Evolutionary conservation across 2,113 vertebrate genomes (phyloP), one percentile per base, ranked within the genome.

Genomic region (Pandion haliaetus): DNA sequence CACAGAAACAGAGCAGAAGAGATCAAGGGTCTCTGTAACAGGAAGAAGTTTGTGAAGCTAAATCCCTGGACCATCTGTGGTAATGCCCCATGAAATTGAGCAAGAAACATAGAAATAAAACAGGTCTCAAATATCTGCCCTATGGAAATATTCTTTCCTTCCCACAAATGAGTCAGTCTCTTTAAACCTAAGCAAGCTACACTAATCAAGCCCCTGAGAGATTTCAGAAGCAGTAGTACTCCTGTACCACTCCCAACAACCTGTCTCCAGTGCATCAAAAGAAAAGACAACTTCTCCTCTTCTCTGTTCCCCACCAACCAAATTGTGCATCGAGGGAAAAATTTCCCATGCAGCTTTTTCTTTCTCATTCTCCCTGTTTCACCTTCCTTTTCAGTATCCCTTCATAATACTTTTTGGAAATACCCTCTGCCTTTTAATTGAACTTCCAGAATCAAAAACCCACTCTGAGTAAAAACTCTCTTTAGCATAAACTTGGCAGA

Each of bases 201-300:
- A 18, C 9, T 79, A 50, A 93, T 85, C 63, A 86, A 79, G 44
- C 6, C 38, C 20, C 57, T 67, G 40, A 79, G 78, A 94, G 89
- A 96, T 84, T 94, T 94, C 89, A 84, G 86, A 78, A 91, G 61
- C 59, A 74, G 76, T 81, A 92, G 63, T 74, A 21, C 14, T 81
- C 36, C 66, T 81, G 28, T 29, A 40, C 12, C 28, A 44, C 29
- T 89, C 69, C 44, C 38, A 86, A 29, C 5, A 74, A 78, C n/a
- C 57, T 71, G 58, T 66, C 54, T 95, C 36, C 55, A 76, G 13
- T 28, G 18, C 15, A 55, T 74, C 38, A 84, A 86, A 86, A 72
- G 31, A 58, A 65, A 74, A 82, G 18, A 34, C 29, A 82, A 10
- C 7, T 87, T 42, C 49, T 91, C 6, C 7, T 61, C n/a, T 70